Base-by-base conservation (phyloP, 2,113 vertebrate genomes). In the Centrocercus urophasianus region DNA sequence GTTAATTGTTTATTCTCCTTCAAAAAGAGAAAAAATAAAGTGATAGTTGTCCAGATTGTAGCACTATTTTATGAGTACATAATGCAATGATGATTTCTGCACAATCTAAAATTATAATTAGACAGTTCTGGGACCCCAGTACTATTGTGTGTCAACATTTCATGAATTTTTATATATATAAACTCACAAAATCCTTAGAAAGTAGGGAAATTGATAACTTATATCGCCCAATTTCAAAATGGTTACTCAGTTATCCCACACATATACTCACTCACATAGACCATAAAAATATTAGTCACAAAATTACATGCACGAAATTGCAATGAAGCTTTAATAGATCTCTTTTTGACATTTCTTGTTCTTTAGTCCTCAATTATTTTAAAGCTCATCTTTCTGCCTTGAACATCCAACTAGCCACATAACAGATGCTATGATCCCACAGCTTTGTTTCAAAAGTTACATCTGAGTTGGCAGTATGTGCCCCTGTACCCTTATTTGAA, bases 401-500 rank as follows among this genome's bases (percentile, higher is more conserved):
- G 85, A 70, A 10, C 27, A 17, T 22, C 73, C 25, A 57, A 17
- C 48, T 60, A 89, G 36, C 66, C 5, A 9, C 48, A 8, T 36
- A 91, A 86, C 45, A 36, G 48, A 43, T 86, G 22, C 34, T 82
- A 3, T 38, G 59, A 40, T 36, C 69, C 54, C 14, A n/a, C 2
- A 3, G n/a, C 73, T 93, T 91, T 80, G 56, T 69, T 94, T 95
- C 69, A 90, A 95, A 90, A 59, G 69, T 91, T 75, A 66, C 42
- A 36, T 17, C 56, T 1, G 3, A 78, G 30, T 77, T 86, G 63
- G 60, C 74, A 91, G 36, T 45, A 73, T 74, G 65, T 87, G 70
- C 24, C 85, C 86, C 80, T 81, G 67, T 80, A 69, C 86, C 57
- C 61, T 80, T 89, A 74, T 91, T 84, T 94, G 95, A 96, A 93